Base-by-base conservation (phyloP, 2,113 vertebrate species). In the Eleginops maclovinus region DNA sequence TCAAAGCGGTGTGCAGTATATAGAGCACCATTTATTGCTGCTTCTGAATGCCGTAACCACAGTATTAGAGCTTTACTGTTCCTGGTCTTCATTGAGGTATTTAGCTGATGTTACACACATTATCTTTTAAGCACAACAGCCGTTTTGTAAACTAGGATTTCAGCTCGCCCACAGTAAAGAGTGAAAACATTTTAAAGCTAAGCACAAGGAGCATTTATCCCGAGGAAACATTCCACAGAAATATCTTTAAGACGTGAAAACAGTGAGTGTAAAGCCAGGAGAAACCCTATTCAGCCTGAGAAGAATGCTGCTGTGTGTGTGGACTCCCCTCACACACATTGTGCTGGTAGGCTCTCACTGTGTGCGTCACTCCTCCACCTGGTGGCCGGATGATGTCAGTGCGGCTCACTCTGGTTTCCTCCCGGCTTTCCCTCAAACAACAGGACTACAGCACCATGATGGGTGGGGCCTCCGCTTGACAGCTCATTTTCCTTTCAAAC, bases 301-400 rank as follows among this genome's bases (percentile, higher is more conserved):
- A 53, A 69, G 65, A 74, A 59, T 28, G 63, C 16, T 16, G 28
- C 60, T 84, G 76, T 69, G 11, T 60, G 46, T 22, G 72, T 60
- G 60, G 75, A 75, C 56, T 67, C 59, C 17, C 36, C 49, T 51
- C 22, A 40, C n/a, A 15, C 58, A 31, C 65, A 66, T 10, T 70
- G 31, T 28, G 28, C 28, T 28, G 3, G 4, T 4, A 31, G 28
- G 67, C 73, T 21, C 21, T 78, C 73, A 73, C 75, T 12, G n/a
- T 71, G 83, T 72, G 90, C 88, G 16, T 86, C 79, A 87, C 82
- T 92, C 91, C 86, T 72, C 91, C 93, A 89, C 89, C 94, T 95
- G 93, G 91, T 95, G 94, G 93, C 72, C 0, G 74, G 17, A 51
- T 26, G 54, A 47, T 1, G 90, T 64, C 69, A 56, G 61, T 91